These are phyloP conservation scores for Elmis aenea DNA, from an alignment of 2,888 invertebrate species.

Conservation along the genomic window DNA sequence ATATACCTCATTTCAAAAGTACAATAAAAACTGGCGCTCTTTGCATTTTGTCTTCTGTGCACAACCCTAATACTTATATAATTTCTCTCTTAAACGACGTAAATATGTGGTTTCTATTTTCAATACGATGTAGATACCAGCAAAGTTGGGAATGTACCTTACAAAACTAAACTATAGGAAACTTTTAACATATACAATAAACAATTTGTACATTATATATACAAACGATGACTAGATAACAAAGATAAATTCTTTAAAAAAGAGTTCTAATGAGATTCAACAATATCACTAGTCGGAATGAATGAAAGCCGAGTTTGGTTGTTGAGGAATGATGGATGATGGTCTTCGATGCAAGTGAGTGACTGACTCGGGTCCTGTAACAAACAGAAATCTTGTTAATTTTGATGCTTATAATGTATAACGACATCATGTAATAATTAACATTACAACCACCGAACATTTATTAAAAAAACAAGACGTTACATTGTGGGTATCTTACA, in stretches of 20 bases:
- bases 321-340: slow-evolving; percentile 21
- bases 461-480: no score
- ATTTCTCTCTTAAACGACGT: no score
- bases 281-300: slow-evolving; percentile 42
- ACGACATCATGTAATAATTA: slow-evolving; percentile 12
- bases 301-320: slow-evolving; percentile 38
- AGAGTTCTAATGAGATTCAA: slow-evolving; percentile 29
- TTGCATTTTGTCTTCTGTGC: no score
- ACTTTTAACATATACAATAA: slow-evolving; percentile 13
- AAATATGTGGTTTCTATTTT: no score
- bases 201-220: slow-evolving; percentile 30
- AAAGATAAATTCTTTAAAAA: slow-evolving; percentile 38
- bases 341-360: slow-evolving; percentile 18
- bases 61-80: no score
- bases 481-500: no score
- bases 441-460: no score
- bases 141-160: background rate
- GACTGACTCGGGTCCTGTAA: slow-evolving; percentile 31
- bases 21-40: no score
- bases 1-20: no score
- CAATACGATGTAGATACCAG: no score
- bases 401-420: slow-evolving; percentile 16
- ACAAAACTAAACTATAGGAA: background rate
- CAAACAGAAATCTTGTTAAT: slow-evolving; percentile 22
- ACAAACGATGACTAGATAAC: slow-evolving; percentile 42